Conservation (phyloP, 2,888 invertebrate genomes). For the Barypeithes pellucidus region DNA sequence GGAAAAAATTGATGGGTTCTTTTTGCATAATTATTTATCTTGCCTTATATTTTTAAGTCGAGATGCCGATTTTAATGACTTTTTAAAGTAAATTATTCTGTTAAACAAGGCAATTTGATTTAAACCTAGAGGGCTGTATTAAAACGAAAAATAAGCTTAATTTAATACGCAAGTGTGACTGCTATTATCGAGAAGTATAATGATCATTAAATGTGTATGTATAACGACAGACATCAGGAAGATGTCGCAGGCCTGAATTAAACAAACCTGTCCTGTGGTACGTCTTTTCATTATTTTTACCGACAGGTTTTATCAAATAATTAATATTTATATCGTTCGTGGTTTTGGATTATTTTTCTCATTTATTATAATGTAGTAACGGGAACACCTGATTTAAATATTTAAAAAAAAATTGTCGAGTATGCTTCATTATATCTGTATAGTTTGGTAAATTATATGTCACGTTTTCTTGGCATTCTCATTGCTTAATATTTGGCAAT, state of each 20-base stretch:
- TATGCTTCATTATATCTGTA: slow-evolving; percentile 6
- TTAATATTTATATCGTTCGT: slow-evolving; percentile 43
- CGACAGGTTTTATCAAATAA: slow-evolving; percentile 47
- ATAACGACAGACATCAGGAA: slow-evolving; percentile 50
- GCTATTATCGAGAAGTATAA: slow-evolving; percentile 49
- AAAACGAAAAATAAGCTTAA: slow-evolving; percentile 49
- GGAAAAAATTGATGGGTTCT: too few species aligned
- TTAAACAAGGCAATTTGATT: slow-evolving; percentile 11
- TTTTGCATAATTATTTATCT: too few species aligned
- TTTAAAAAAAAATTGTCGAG: slow-evolving; percentile 19
- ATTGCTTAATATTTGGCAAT: background rate
- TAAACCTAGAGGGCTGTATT: slow-evolving; percentile 43
- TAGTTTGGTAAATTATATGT: slow-evolving; percentile 6
- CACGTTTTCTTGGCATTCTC: background rate
- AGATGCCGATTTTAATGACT: background rate
- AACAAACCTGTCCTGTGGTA: slow-evolving; percentile 25
- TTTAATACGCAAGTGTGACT: slow-evolving; percentile 51
- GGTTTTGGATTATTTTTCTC: slow-evolving; percentile 39
- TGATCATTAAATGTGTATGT: slow-evolving; percentile 53
- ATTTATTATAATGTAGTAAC: slow-evolving; percentile 46
- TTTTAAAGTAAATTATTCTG: background rate
- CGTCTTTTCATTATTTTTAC: slow-evolving; percentile 51
- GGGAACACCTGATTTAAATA: slow-evolving; percentile 34
- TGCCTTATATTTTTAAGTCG: too few species aligned
- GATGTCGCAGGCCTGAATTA: slow-evolving; percentile 47